Evolutionary conservation across 1,140 invertebrate species (phyloP).

Genomic region (Drosophila rufa): DNA sequence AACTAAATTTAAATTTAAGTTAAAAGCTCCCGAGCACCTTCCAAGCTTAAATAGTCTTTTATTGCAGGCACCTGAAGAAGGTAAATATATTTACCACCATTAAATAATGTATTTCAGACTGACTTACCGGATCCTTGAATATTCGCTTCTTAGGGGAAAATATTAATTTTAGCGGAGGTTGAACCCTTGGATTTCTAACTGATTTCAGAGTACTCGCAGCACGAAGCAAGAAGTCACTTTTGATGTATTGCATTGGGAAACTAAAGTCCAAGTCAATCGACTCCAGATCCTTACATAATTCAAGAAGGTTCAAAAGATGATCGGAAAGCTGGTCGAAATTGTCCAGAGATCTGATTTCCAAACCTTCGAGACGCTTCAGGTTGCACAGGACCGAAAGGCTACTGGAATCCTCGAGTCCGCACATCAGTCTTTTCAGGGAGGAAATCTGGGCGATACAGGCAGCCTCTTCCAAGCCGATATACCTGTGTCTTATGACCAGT

Average conservation of each 20-base stretch:
- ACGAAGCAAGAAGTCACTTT: not conserved
- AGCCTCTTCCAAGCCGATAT: not conserved
- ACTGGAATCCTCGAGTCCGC: not conserved
- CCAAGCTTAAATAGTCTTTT: not conserved
- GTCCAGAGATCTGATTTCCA: conserved; percentile 1
- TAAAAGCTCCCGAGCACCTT: not conserved
- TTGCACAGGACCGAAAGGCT: not conserved
- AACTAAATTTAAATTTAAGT: not conserved
- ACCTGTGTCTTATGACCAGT: conserved; percentile 5
- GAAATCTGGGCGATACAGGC: not conserved
- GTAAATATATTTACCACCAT: not conserved
- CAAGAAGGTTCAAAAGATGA: not conserved
- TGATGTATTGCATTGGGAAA: not conserved
- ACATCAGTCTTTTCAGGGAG: conserved; percentile 2
- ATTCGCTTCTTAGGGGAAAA: not conserved
- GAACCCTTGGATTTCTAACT: not conserved
- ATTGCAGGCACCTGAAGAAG: not conserved
- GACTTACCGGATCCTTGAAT: conserved; percentile 6
- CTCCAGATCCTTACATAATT: not conserved
- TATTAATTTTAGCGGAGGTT: not conserved
- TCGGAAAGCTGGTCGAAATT: not conserved
- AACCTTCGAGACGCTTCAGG: not conserved
- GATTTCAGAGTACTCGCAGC: not conserved
- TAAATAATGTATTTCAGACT: not conserved
- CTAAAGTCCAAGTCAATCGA: conserved; percentile 2